Conservation (phyloP, 2,888 invertebrate species). For the Lucinisca nassula region DNA sequence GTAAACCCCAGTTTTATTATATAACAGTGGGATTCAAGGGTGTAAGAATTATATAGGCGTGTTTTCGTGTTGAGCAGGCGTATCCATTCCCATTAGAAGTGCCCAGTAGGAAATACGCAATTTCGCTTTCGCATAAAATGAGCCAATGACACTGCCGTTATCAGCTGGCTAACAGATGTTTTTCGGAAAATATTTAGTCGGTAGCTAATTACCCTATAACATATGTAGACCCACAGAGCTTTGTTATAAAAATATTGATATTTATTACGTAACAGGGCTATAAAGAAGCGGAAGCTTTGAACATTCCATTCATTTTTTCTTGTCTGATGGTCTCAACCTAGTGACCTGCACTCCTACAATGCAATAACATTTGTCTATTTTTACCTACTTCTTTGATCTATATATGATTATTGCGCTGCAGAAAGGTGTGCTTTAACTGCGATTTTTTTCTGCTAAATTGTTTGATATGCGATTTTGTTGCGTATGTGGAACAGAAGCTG, state of each 20-base stretch:
- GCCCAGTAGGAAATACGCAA: too few species aligned
- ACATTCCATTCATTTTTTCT: not conserved
- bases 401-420: not conserved
- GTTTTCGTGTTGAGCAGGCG: too few species aligned
- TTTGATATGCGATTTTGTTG: not conserved
- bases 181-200: too few species aligned
- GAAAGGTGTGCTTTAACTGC: not conserved
- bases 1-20: too few species aligned
- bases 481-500: not conserved
- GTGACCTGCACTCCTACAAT: conserved; percentile 12
- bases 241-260: not conserved
- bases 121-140: too few species aligned
- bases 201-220: not conserved
- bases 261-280: not conserved
- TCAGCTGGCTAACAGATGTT: too few species aligned
- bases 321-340: conserved; percentile 12
- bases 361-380: conserved; percentile 11
- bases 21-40: too few species aligned
- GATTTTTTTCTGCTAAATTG: not conserved
- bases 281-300: not conserved
- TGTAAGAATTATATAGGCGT: too few species aligned
- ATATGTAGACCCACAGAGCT: not conserved
- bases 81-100: too few species aligned
- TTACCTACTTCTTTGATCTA: not conserved
- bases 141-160: too few species aligned